Base-by-base conservation (phyloP, 2,113 vertebrate genomes). In the Amphiprion percula region DNA sequence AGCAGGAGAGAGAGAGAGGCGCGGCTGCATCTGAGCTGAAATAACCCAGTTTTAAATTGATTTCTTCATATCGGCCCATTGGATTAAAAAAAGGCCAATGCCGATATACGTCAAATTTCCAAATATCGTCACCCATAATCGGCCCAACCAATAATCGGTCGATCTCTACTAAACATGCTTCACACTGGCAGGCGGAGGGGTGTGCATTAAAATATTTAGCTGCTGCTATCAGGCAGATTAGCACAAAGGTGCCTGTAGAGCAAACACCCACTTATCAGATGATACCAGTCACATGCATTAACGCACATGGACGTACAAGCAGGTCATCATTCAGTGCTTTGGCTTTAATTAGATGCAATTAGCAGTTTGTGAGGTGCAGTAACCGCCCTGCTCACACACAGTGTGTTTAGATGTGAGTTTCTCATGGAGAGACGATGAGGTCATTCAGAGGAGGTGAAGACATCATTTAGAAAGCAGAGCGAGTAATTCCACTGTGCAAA, bases 181-280 rank as follows among this genome's bases (percentile, higher is more conserved):
- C 44, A 30, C 72, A 33, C 10, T 52, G n/a, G 52, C 16, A 10
- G 56, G 8, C 15, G 26, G 60, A 66, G 66, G 46, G 21, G 37
- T 3, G 2, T 3, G 37, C 46, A 41, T 2, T 77, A 2, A 72
- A 67, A 67, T 67, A 72, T 67, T 71, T 33, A 71, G 64, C 7
- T 37, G 44, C 24, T 49, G 24, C 53, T 24, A 33, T 52, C 49
- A 24, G 66, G 11, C 33, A 24, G 21, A 58, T 58, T 30, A 23
- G 5, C 41, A 55, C 14, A 50, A 15, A 53, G 26, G 6, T 21
- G 19, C 54, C 54, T 44, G 55, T 15, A 39, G 44, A 10, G 24
- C 47, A 8, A 53, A 21, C 62, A 50, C 28, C 52, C 41, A 26
- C 37, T 23, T 2, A 50, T 12, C 19, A 44, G 28, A 54, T 44